Evolutionary conservation across 1,140 invertebrate species (phyloP).

Genomic region (Drosophila funebris): DNA sequence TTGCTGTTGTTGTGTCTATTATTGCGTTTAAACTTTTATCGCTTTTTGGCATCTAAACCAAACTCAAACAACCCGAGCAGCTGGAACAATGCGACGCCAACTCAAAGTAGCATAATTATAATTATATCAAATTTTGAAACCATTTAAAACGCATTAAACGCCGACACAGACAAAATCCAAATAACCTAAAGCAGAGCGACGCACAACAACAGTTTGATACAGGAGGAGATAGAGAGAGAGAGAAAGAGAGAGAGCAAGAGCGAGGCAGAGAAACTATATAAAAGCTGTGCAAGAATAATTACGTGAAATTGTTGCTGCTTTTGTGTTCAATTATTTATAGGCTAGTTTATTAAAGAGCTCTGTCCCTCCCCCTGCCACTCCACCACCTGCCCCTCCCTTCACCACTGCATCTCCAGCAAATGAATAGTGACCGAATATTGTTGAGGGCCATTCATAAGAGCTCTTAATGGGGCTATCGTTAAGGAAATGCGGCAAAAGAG

Average conservation of each 20-base stretch:
- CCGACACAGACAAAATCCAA: constrained; percentile 52
- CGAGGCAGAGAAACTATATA: neutral
- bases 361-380: neutral
- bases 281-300: constrained; percentile 53
- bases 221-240: neutral
- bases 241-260: neutral
- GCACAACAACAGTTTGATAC: no score
- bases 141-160: constrained; percentile 82
- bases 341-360: constrained; percentile 61
- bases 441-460: constrained; percentile 68
- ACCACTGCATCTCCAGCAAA: constrained; percentile 9
- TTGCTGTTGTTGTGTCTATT: constrained; percentile 59
- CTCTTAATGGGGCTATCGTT: constrained; percentile 51
- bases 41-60: constrained; percentile 40
- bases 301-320: constrained; percentile 60
- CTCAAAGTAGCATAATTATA: constrained; percentile 70
- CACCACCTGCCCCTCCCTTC: neutral
- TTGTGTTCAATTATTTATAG: constrained; percentile 79
- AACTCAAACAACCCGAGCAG: neutral
- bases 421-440: constrained; percentile 53
- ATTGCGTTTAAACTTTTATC: constrained; percentile 66
- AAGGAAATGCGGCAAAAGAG: constrained; percentile 11
- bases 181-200: neutral
- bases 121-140: constrained; percentile 82
- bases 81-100: constrained; percentile 37